Evolutionary conservation across 2,797 vertebrate species (phyloP).

Genomic region (Moxostoma hubbsi): DNA sequence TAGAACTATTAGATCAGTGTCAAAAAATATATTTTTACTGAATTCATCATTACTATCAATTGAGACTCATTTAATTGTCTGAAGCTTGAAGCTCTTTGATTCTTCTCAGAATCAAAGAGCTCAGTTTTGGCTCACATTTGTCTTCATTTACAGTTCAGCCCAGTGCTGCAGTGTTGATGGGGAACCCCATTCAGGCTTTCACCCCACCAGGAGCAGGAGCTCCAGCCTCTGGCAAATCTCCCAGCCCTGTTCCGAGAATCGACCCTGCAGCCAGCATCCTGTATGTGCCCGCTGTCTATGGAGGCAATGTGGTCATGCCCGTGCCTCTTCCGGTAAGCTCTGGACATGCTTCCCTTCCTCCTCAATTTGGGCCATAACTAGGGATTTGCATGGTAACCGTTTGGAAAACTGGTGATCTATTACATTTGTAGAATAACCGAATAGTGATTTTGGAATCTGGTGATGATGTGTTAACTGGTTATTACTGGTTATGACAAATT

Average conservation of each 20-base stretch:
- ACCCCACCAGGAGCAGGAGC: slow-evolving; percentile 91
- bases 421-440: too few relatives aligned
- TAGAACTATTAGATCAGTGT: too few relatives aligned
- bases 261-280: slow-evolving; percentile 97
- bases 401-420: too few relatives aligned
- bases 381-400: too few relatives aligned
- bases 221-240: slow-evolving; percentile 90
- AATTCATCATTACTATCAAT: neutral
- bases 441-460: too few relatives aligned
- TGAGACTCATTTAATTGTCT: neutral
- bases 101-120: neutral
- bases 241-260: slow-evolving; percentile 97
- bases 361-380: neutral
- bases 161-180: slow-evolving; percentile 93
- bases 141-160: slow-evolving; percentile 85
- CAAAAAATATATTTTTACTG: too few relatives aligned
- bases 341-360: neutral
- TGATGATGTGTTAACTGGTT: too few relatives aligned
- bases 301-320: slow-evolving; percentile 98
- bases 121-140: neutral
- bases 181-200: slow-evolving; percentile 95
- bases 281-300: slow-evolving; percentile 97
- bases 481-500: too few relatives aligned
- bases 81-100: neutral
- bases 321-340: slow-evolving; percentile 95